These are phyloP conservation scores for Melanotaenia nigrans DNA, from an alignment of 2,797 vertebrate species.

Conservation along the genomic window DNA sequence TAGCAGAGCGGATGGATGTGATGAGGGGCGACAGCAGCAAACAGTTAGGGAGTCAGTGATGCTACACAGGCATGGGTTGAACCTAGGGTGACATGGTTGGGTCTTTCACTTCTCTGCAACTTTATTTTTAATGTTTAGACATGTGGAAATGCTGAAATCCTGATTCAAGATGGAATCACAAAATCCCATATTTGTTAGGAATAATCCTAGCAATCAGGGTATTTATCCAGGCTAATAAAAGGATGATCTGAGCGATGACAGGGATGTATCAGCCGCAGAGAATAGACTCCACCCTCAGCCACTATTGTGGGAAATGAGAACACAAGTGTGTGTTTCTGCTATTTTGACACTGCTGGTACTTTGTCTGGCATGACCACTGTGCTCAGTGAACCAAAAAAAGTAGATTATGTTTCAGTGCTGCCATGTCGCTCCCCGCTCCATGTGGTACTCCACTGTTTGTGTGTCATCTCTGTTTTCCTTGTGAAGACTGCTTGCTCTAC, in stretches of 20 bases:
- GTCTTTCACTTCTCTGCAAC: not conserved
- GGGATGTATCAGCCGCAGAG: conserved; percentile 3
- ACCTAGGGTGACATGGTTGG: not conserved
- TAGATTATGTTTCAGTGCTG: conserved; percentile 28
- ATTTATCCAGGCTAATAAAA: not conserved
- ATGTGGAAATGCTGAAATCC: not conserved
- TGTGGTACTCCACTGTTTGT: not conserved
- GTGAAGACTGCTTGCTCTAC: not conserved
- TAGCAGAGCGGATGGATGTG: conserved; percentile 7
- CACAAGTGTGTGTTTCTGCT: conserved; percentile 28
- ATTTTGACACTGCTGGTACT: conserved; percentile 34
- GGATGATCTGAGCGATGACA: conserved; percentile 12
- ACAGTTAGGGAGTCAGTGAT: not conserved
- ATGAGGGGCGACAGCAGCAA: conserved; percentile 24
- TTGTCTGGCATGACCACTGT: conserved; percentile 35
- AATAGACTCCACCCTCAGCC: conserved; percentile 6
- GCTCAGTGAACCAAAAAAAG: conserved; percentile 44
- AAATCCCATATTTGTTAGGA: not conserved
- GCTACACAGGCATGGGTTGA: not conserved
- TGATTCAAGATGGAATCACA: not conserved
- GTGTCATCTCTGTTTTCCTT: not conserved
- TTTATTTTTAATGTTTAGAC: conserved; percentile 2
- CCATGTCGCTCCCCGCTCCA: conserved; percentile 13
- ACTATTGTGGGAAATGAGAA: conserved; percentile 40
- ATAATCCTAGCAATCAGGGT: not conserved